phyloP scores from a whole-genome alignment of 2,113 vertebrate species.

The Cygnus buccinator region DNA sequence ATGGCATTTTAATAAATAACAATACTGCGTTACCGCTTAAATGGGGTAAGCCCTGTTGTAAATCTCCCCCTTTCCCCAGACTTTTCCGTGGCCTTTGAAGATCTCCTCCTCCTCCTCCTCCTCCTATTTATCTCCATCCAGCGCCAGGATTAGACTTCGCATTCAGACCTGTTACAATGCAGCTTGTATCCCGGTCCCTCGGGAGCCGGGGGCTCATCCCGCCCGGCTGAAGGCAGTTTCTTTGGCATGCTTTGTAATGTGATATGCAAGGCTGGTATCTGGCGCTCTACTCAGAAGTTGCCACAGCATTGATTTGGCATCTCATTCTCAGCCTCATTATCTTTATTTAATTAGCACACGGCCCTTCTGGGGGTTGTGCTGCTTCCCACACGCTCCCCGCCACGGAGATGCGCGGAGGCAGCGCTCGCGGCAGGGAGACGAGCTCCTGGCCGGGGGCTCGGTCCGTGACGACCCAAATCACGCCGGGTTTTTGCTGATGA shows the following conservation, averaged over 20 bases:
- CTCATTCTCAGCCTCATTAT: conserved; percentile 67
- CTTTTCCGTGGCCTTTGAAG: conserved; percentile 69
- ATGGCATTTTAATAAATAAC: conserved; percentile 69
- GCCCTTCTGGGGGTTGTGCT: conserved; percentile 54
- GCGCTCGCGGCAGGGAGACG: neutral
- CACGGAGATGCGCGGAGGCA: neutral
- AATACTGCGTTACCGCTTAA: conserved; percentile 56
- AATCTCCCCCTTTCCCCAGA: conserved; percentile 61
- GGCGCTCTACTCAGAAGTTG: conserved; percentile 44
- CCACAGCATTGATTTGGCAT: conserved; percentile 69
- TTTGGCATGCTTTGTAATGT: conserved; percentile 52
- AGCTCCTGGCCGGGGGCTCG: neutral
- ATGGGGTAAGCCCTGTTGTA: conserved; percentile 68
- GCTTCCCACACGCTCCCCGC: conserved; percentile 38
- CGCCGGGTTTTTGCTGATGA: neutral
- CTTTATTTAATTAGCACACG: conserved; percentile 65
- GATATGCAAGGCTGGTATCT: conserved; percentile 42
- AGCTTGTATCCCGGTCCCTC: conserved; percentile 13
- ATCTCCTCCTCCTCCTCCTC: conserved; percentile 19
- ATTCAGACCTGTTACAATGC: conserved; percentile 52
- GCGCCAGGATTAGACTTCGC: conserved; percentile 35
- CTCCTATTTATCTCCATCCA: conserved; percentile 58
- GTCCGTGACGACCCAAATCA: neutral
- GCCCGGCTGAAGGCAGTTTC: conserved; percentile 17
- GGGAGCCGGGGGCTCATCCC: conserved; percentile 45